These are phyloP conservation scores for Hepsetus odoe DNA, from an alignment of 2,113 vertebrate species.

Conservation along the genomic window DNA sequence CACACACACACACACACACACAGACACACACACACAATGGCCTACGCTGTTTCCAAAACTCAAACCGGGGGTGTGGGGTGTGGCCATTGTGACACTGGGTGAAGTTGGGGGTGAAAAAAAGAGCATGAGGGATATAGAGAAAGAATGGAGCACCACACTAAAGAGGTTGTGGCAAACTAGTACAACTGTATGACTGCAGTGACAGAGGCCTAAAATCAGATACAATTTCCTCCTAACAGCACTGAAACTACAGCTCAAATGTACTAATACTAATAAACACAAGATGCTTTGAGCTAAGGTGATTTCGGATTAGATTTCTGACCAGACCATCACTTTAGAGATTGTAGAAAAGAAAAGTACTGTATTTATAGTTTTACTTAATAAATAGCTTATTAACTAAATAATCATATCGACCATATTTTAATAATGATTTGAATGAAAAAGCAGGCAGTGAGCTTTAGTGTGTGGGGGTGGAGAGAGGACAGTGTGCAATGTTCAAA, in stretches of 20 bases:
- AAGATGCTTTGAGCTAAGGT: too few relatives aligned
- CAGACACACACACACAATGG: constrained; percentile 45
- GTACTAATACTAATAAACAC: too few relatives aligned
- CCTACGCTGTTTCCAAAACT: constrained; percentile 31
- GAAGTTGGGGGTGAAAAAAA: constrained; percentile 10
- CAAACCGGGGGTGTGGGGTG: constrained; percentile 13
- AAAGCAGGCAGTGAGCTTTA: background rate
- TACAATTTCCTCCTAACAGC: background rate
- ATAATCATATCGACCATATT: too few relatives aligned
- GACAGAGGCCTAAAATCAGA: too few relatives aligned
- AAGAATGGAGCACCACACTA: background rate
- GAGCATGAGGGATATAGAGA: background rate
- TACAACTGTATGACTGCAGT: background rate
- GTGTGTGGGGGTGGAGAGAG: background rate
- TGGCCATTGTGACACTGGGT: constrained; percentile 10
- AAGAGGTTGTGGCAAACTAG: background rate
- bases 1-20: background rate
- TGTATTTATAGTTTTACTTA: too few relatives aligned
- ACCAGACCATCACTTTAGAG: too few relatives aligned
- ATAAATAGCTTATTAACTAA: too few relatives aligned
- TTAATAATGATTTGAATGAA: too few relatives aligned
- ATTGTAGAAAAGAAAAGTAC: too few relatives aligned
- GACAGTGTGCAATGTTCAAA: background rate
- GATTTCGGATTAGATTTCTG: too few relatives aligned
- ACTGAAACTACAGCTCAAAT: too few relatives aligned